phyloP scores from a whole-genome alignment of 2,888 invertebrate genomes.

The Gerris lacustris region DNA sequence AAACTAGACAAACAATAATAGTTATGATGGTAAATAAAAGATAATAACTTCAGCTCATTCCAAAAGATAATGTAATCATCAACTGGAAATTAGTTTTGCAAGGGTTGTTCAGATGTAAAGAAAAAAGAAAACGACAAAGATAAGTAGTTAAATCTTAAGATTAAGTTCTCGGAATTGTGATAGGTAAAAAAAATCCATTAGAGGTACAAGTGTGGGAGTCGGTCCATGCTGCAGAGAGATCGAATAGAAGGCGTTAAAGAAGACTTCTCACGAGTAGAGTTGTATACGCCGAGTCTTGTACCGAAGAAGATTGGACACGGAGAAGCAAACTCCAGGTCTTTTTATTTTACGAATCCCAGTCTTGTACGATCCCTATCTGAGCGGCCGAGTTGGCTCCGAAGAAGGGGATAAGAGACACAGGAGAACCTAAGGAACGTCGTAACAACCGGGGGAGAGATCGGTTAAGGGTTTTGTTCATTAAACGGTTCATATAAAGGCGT shows the following conservation, averaged over 20 bases:
- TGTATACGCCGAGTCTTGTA: background rate
- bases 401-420: too few species aligned
- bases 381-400: background rate
- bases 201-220: conserved; percentile 3
- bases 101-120: too few species aligned
- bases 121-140: too few species aligned
- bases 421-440: background rate
- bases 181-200: background rate
- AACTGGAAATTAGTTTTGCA: too few species aligned
- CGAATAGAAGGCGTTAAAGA: background rate
- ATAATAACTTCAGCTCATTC: too few species aligned
- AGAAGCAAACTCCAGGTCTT: background rate
- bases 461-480: background rate
- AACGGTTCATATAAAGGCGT: background rate
- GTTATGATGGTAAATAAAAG: too few species aligned
- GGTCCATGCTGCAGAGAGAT: background rate
- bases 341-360: background rate
- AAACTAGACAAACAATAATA: too few species aligned
- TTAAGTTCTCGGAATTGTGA: conserved; percentile 3
- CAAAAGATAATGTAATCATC: too few species aligned
- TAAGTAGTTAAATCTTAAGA: background rate
- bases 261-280: background rate
- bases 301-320: conserved; percentile 1
- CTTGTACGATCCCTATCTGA: conserved; percentile 1
- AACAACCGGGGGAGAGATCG: background rate